Evolutionary conservation across 2,113 vertebrate species (phyloP).

Genomic region (Stictonetta naevosa): DNA sequence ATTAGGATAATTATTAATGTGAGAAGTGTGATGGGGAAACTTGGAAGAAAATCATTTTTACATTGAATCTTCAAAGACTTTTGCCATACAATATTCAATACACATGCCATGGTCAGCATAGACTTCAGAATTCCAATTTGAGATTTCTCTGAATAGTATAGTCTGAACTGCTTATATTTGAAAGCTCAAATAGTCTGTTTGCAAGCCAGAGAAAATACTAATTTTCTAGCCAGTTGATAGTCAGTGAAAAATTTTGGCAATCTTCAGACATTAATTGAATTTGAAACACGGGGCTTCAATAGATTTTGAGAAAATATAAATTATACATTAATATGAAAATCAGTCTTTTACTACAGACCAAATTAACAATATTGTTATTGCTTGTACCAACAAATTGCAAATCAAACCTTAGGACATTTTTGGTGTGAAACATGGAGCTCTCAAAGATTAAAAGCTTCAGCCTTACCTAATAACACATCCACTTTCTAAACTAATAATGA

Average conservation of each 20-base stretch:
- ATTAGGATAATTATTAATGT: not conserved
- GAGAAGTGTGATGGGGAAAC: not conserved
- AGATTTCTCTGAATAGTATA: not conserved
- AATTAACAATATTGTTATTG: not conserved
- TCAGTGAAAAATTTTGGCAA: not conserved
- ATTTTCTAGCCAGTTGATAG: not conserved
- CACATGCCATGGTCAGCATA: not conserved
- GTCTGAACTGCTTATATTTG: not conserved
- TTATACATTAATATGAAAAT: not conserved
- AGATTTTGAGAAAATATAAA: not conserved
- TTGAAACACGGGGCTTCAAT: not conserved
- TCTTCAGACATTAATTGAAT: not conserved
- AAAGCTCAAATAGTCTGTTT: not conserved
- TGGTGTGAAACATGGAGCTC: not conserved
- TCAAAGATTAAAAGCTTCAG: not conserved
- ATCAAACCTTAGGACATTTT: not conserved
- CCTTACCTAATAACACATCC: not conserved
- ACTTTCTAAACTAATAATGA: not conserved
- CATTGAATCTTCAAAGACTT: not conserved
- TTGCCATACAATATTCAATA: not conserved
- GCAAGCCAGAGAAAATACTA: not conserved
- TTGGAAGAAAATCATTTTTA: conserved; percentile 17
- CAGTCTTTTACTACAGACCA: not conserved
- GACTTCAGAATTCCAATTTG: not conserved
- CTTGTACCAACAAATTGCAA: not conserved